Evolutionary conservation across 1,140 invertebrate genomes (phyloP).

Genomic region (Trypoxylus dichotomus): DNA sequence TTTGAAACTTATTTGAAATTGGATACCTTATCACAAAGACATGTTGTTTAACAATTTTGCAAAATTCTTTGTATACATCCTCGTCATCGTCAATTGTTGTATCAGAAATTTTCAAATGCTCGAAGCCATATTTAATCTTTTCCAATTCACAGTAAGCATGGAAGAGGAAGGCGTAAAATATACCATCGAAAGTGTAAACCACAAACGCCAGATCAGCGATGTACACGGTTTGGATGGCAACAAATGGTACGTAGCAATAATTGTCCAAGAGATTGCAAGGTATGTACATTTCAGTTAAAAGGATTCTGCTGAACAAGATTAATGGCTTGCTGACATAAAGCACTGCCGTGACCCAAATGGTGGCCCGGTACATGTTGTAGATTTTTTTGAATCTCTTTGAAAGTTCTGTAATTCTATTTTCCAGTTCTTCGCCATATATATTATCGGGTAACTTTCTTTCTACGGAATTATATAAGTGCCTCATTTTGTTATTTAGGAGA

Average conservation of each 20-base stretch:
- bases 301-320: background rate
- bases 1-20: background rate
- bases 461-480: background rate
- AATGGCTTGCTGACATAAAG: slow-evolving; percentile 18
- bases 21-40: background rate
- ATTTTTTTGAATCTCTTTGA: slow-evolving; percentile 6
- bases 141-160: slow-evolving; percentile 17
- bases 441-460: background rate
- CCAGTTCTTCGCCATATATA: slow-evolving; percentile 6
- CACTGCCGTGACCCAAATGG: background rate
- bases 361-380: background rate
- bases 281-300: background rate
- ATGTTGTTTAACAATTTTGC: slow-evolving; percentile 19
- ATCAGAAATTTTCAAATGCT: background rate
- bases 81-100: background rate
- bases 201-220: background rate
- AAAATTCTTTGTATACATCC: background rate
- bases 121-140: slow-evolving; percentile 25
- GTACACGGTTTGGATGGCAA: background rate
- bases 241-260: slow-evolving; percentile 10
- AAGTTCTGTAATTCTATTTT: background rate
- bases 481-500: background rate
- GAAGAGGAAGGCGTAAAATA: slow-evolving; percentile 3
- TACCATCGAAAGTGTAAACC: background rate
- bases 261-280: slow-evolving; percentile 10